phyloP scores from a whole-genome alignment of 2,888 invertebrate genomes.

The Orchesella flavescens region DNA sequence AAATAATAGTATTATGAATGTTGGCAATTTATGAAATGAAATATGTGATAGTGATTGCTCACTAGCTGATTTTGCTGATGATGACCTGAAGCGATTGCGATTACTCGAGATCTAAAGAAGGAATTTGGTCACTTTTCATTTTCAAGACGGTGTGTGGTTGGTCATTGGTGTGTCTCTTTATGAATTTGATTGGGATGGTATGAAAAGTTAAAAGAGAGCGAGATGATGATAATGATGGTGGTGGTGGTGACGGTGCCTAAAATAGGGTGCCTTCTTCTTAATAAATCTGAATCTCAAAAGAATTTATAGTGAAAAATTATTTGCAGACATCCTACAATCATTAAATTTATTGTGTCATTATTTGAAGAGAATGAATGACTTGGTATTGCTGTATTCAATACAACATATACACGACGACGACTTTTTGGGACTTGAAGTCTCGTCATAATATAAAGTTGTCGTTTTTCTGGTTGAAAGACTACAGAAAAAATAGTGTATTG shows the following conservation, averaged over 20 bases:
- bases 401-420: not conserved
- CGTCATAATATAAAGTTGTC: not conserved
- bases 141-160: conserved; percentile 20
- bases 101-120: conserved; percentile 6
- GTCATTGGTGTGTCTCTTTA: not conserved
- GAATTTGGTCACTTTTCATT: not conserved
- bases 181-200: not conserved
- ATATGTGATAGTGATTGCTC: conserved; percentile 19
- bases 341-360: conserved; percentile 24
- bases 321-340: not conserved
- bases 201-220: no score
- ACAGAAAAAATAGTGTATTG: not conserved
- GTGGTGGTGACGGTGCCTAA: not conserved
- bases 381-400: not conserved
- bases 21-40: conserved; percentile 28
- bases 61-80: conserved; percentile 28
- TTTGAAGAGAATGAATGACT: not conserved
- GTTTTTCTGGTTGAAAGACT: conserved; percentile 27
- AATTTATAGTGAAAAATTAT: not conserved
- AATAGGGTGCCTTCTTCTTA: not conserved
- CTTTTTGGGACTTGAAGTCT: not conserved
- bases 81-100: conserved; percentile 45
- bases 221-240: no score
- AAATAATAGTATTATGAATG: conserved; percentile 41
- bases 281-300: not conserved